A percentile compares a stretch with the other conserved stretches of the same genome.
Evolutionary conservation across 2,888 invertebrate genomes (phyloP).

Genomic region (Nysson spinosus): DNA sequence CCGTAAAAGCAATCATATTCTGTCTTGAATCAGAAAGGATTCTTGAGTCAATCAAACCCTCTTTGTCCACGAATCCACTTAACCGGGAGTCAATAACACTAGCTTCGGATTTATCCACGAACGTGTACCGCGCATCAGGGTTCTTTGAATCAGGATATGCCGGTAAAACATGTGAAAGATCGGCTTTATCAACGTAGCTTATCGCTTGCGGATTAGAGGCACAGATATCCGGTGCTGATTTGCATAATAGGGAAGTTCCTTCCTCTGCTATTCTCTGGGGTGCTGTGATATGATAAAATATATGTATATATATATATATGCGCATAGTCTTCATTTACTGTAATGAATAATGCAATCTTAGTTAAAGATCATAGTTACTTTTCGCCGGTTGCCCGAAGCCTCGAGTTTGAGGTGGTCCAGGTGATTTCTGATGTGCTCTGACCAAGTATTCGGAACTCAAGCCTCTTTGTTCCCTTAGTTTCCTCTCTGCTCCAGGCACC

Average conservation of each 20-base stretch:
- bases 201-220: constrained; percentile 76
- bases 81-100: constrained; percentile 71
- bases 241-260: constrained; percentile 73
- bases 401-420: constrained; percentile 69
- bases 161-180: constrained; percentile 73
- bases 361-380: constrained; percentile 58
- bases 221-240: constrained; percentile 75
- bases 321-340: no score
- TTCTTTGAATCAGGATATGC: constrained; percentile 70
- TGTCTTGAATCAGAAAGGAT: constrained; percentile 74
- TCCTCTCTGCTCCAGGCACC: constrained; percentile 81
- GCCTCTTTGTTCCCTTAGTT: constrained; percentile 80
- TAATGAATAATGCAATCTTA: no score
- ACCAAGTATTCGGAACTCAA: constrained; percentile 79
- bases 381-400: constrained; percentile 71
- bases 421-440: constrained; percentile 74
- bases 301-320: no score
- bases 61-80: constrained; percentile 75
- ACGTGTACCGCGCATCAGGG: constrained; percentile 69
- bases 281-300: constrained; percentile 48
- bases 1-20: constrained; percentile 74
- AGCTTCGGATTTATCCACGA: constrained; percentile 69
- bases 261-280: constrained; percentile 71
- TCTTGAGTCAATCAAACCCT: constrained; percentile 73
- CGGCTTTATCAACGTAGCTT: constrained; percentile 75